A percentile compares a stretch with the other conserved stretches of the same genome.
Evolutionary conservation across 2,797 vertebrate species (phyloP).

Genomic region (Schizothorax lantsangensis): DNA sequence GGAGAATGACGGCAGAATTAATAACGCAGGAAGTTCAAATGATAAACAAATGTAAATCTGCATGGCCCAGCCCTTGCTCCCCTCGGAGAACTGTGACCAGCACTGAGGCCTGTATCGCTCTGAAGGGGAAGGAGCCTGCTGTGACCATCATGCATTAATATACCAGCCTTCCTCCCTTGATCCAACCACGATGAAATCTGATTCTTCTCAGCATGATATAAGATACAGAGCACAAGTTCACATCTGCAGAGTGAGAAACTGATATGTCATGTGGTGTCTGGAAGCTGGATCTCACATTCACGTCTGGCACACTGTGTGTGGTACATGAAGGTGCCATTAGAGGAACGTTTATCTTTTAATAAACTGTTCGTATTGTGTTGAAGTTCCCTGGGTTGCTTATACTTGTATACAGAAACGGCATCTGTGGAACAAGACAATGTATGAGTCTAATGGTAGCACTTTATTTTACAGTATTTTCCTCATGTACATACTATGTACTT

Average conservation of each 20-base stretch:
- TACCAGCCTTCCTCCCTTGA: constrained; percentile 26
- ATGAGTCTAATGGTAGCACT: background rate
- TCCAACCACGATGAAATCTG: constrained; percentile 59
- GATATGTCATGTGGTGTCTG: constrained; percentile 31
- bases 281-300: constrained; percentile 22
- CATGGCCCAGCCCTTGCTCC: constrained; percentile 53
- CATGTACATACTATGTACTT: too few species aligned
- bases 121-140: constrained; percentile 62
- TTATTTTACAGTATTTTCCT: too few species aligned
- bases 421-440: background rate
- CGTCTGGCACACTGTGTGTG: constrained; percentile 17
- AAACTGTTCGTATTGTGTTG: background rate
- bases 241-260: constrained; percentile 6
- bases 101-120: constrained; percentile 60
- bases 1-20: constrained; percentile 50
- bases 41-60: constrained; percentile 66
- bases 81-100: constrained; percentile 36
- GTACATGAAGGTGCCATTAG: background rate
- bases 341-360: background rate
- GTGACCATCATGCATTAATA: constrained; percentile 54
- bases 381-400: background rate
- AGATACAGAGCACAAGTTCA: constrained; percentile 13
- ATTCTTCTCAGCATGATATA: constrained; percentile 54
- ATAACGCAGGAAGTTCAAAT: constrained; percentile 62
- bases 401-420: background rate